phyloP scores from a whole-genome alignment of 2,888 invertebrate species.

The Phortica magna region DNA sequence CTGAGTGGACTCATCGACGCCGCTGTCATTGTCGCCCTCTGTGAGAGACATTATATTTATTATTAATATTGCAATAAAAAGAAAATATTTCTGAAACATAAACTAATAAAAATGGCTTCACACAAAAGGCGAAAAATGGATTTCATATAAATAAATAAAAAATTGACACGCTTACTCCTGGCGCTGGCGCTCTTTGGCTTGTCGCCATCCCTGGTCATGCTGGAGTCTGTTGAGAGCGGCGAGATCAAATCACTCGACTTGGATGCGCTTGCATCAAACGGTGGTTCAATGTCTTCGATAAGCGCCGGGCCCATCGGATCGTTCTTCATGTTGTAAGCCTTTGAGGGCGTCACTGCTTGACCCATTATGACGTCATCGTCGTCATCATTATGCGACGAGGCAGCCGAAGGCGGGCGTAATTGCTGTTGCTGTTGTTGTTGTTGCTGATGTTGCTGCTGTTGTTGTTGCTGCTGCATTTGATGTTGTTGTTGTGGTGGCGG shows the following conservation, averaged over 20 bases:
- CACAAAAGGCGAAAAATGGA: not conserved
- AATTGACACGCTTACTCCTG: not conserved
- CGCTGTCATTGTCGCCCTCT: slow-evolving; percentile 92
- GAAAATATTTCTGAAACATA: slow-evolving; percentile 36
- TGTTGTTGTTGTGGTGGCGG: slow-evolving; percentile 56
- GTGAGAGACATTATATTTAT: slow-evolving; percentile 65
- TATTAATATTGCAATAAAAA: not conserved
- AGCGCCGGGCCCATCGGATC: slow-evolving; percentile 72
- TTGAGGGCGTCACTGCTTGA: slow-evolving; percentile 74
- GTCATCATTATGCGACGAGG: slow-evolving; percentile 57
- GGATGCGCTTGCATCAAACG: slow-evolving; percentile 51
- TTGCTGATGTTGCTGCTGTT: slow-evolving; percentile 56
- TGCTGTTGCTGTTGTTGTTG: slow-evolving; percentile 62
- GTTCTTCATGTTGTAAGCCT: slow-evolving; percentile 56
- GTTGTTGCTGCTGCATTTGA: slow-evolving; percentile 54
- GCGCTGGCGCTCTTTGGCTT: not conserved
- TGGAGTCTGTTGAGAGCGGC: slow-evolving; percentile 15
- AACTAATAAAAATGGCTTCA: slow-evolving; percentile 50
- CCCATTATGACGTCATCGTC: slow-evolving; percentile 78
- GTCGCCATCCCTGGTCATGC: not conserved
- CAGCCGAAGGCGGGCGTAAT: slow-evolving; percentile 59
- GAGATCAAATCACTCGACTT: slow-evolving; percentile 42
- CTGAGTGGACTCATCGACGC: slow-evolving; percentile 89
- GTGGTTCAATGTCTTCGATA: slow-evolving; percentile 65
- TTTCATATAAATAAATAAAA: no score